phyloP scores from a whole-genome alignment of 2,113 vertebrate genomes.

The Danio rerio region GRCz12tu NC_133191.1:49729501-49730000 shows the following conservation, averaged over 20 bases:
- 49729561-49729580: too few species aligned
- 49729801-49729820: conserved; percentile 91
- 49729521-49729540: too few species aligned
- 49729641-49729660: too few species aligned
- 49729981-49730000: conserved; percentile 77
- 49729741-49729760: conserved; percentile 88
- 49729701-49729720: conserved; percentile 84
- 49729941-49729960: conserved; percentile 77
- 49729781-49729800: conserved; percentile 88
- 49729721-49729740: conserved; percentile 89
- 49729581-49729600: too few species aligned
- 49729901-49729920: not conserved
- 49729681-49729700: conserved; percentile 20
- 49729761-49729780: conserved; percentile 86
- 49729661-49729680: too few species aligned
- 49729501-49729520: too few species aligned
- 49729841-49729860: conserved; percentile 86
- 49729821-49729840: conserved; percentile 82
- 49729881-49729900: not conserved
- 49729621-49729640: too few species aligned
- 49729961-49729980: conserved; percentile 76
- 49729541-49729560: too few species aligned
- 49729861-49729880: conserved; percentile 87
- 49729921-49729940: not conserved
- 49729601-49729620: too few species aligned